Base-by-base conservation (phyloP, 2,888 invertebrate species). In the Sphaerophoria taeniata region DNA sequence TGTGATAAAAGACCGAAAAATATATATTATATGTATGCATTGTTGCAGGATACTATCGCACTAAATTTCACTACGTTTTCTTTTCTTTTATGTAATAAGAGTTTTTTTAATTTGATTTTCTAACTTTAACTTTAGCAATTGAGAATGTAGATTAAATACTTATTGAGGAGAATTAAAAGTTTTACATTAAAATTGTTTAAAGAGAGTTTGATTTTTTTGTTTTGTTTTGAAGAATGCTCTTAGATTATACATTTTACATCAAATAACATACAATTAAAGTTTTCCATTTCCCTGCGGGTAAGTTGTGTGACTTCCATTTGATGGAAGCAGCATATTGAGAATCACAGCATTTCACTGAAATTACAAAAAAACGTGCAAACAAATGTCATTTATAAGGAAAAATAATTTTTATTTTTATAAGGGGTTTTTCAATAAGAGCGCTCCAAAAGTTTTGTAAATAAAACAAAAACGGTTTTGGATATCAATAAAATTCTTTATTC, bases 331-430 rank as follows among this genome's bases (percentile, higher is more conserved):
- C 70, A 81, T 43, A 43, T 47, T 76, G 61, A 56, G 63, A 73
- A 77, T 85, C 85, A 85, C 80, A 85, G 76, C 73, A 85, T 85
- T 85, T 85, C 81, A 85, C 85, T 85, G 24, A 43, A 79, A 84
- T 9, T 53, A 61, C 24, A 60, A 16, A 34, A 69, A 73, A 11
- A 0, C 3, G 12, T 0, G 11, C 9, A 6, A 39, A 39, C 9
- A 9, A 39, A 43, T 6, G 2, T 43, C 7, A 43, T 3, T 43
- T 11, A 43, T 9, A n/a, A n/a, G n/a, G n/a, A n/a, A n/a, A n/a
- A n/a, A n/a, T n/a, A n/a, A n/a, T n/a, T n/a, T n/a, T n/a, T n/a
- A n/a, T n/a, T n/a, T n/a, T n/a, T n/a, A n/a, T n/a, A n/a, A n/a
- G n/a, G n/a, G n/a, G n/a, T n/a, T n/a, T n/a, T n/a, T n/a, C n/a